These are phyloP conservation scores for Ormyrus thymus DNA, from an alignment of 2,888 invertebrate species.

Conservation along the genomic window DNA sequence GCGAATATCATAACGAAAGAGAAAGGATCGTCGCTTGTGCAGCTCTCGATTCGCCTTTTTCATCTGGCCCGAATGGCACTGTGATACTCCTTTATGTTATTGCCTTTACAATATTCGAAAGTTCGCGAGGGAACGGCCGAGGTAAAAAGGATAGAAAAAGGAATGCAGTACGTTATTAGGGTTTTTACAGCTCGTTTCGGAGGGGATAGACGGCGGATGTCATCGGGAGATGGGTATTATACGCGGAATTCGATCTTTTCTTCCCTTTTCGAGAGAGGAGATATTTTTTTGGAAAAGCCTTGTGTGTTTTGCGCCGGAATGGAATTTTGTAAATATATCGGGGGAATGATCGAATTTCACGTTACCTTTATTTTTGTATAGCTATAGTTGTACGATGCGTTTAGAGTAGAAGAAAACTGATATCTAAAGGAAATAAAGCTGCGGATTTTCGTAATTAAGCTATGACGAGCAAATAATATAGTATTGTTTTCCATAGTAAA, in stretches of 20 bases:
- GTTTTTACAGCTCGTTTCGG: conserved; percentile 8
- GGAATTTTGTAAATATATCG: background rate
- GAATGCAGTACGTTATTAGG: conserved; percentile 26
- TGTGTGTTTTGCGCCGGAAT: background rate
- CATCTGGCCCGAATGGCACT: conserved; percentile 11
- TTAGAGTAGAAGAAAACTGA: too few species aligned
- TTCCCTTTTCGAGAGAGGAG: background rate
- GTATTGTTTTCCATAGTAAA: too few species aligned
- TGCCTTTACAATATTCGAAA: conserved; percentile 45
- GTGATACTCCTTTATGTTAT: conserved; percentile 41
- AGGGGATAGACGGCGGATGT: background rate
- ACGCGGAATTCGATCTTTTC: background rate
- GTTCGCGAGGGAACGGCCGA: background rate
- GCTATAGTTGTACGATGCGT: too few species aligned
- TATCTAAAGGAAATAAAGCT: too few species aligned
- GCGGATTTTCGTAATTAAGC: too few species aligned
- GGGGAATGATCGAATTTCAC: background rate
- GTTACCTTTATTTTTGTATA: background rate
- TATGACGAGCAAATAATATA: too few species aligned
- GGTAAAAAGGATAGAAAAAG: conserved; percentile 12
- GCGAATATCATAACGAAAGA: conserved; percentile 34
- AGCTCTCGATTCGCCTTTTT: conserved; percentile 43
- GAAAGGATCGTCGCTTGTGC: conserved; percentile 4
- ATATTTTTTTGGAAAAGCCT: too few species aligned
- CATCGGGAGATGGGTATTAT: background rate